Base-by-base conservation (phyloP, 2,888 invertebrate species). In the Gymnocheta viridis region DNA sequence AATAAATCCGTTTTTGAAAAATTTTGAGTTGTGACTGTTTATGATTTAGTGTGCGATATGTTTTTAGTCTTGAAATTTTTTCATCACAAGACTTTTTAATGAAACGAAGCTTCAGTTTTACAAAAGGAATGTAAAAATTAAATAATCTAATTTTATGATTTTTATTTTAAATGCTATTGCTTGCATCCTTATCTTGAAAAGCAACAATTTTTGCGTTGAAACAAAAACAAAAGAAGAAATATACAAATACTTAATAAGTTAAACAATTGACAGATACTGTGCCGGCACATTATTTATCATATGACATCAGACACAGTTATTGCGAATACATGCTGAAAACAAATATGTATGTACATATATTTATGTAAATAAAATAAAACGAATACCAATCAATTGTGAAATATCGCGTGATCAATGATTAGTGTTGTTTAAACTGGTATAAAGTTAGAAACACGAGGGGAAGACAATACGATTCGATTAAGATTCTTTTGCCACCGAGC, bases 221-320 rank as follows among this genome's bases (percentile, higher is more conserved):
- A 73, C 4, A 27, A 73, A 35, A 35, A 17, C 22, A 32, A 60
- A 24, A 12, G 14, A 14, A 38, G 12, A 14, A 38, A 38, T 47
- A 9, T 47, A 47, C 17, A 7, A 32, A 54, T 22, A 35, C 1
- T 32, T 4, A 54, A 54, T 60, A 14, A 74, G 60, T 56, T 67
- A 17, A 66, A 58, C 19, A 67, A 67, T 27, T 58, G 35, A 14
- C 22, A 38, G 35, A 29, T 9, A 6, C 2, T 29, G 17, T n/a
- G 17, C 17, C 56, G 38, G 54, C 54, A 67, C 60, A 72, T 47
- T 70, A 69, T 44, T 73, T 79, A 62, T 69, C 69, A 70, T 73
- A 82, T 82, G 82, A 82, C 79, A 79, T 82, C 79, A 79, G 54
- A 69, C 17, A 47, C 54, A 66, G 51, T 73, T 73, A 69, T 64